phyloP scores from a whole-genome alignment of 1,140 invertebrate genomes.

The Theocolax elegans region DNA sequence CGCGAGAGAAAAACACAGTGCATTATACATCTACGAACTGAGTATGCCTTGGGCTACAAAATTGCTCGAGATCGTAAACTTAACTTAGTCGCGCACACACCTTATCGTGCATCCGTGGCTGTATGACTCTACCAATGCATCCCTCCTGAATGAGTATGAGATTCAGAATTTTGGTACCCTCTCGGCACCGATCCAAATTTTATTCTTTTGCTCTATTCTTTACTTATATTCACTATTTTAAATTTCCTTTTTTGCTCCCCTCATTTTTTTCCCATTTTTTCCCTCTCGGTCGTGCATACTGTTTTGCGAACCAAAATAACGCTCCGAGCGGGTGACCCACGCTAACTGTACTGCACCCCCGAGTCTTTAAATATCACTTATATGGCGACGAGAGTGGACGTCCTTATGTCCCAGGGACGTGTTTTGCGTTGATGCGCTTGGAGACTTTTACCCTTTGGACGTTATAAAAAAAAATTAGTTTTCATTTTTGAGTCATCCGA shows the following conservation, averaged over 20 bases:
- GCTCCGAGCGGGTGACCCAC: too few relatives aligned
- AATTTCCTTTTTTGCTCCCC: too few relatives aligned
- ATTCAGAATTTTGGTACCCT: slow-evolving; percentile 1
- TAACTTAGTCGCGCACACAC: slow-evolving; percentile 21
- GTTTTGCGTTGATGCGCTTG: neutral
- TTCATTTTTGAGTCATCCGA: neutral
- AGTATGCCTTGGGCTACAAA: neutral
- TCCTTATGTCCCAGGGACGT: neutral
- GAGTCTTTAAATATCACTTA: slow-evolving; percentile 36
- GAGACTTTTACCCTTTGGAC: neutral
- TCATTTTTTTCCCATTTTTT: neutral
- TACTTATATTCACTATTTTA: too few relatives aligned
- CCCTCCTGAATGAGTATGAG: neutral
- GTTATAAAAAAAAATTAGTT: slow-evolving; percentile 5
- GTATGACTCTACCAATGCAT: neutral
- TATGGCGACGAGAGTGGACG: neutral
- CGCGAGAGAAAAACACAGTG: neutral
- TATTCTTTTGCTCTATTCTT: neutral
- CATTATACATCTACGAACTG: slow-evolving; percentile 20
- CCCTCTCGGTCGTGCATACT: too few relatives aligned
- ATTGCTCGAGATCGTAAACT: slow-evolving; percentile 17
- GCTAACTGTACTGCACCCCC: slow-evolving; percentile 11
- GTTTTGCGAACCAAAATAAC: too few relatives aligned
- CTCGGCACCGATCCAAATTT: slow-evolving; percentile 26
- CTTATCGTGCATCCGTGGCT: slow-evolving; percentile 23